Conservation (phyloP, 2,113 vertebrate genomes). For the Abramis brama region DNA sequence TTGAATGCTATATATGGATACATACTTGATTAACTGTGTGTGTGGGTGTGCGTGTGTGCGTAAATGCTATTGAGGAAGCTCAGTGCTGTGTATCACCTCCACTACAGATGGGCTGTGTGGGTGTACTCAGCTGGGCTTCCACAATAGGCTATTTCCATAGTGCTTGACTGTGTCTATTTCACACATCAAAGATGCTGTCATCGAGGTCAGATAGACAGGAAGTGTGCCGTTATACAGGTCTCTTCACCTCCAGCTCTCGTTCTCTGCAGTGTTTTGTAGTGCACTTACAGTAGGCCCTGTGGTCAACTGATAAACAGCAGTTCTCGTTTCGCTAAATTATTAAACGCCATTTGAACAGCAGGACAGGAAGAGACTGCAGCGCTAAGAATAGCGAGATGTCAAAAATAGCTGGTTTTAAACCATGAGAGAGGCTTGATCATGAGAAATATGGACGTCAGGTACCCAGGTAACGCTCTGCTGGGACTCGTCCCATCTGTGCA, state of each 20-base stretch:
- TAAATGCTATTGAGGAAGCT: not conserved
- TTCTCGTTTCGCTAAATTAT: slow-evolving; percentile 53
- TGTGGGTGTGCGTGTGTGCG: not conserved
- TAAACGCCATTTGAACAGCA: slow-evolving; percentile 45
- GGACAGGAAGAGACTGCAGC: slow-evolving; percentile 41
- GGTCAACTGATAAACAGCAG: slow-evolving; percentile 47
- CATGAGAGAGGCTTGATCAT: slow-evolving; percentile 7
- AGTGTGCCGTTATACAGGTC: slow-evolving; percentile 26
- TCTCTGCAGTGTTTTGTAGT: slow-evolving; percentile 34
- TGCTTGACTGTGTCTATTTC: slow-evolving; percentile 44
- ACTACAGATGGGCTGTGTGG: slow-evolving; percentile 70
- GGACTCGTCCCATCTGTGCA: not conserved
- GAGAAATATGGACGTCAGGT: slow-evolving; percentile 33
- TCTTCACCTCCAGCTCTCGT: slow-evolving; percentile 36
- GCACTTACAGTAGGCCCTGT: slow-evolving; percentile 17
- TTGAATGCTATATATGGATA: not conserved
- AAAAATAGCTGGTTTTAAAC: slow-evolving; percentile 45
- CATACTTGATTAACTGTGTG: not conserved
- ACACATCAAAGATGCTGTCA: slow-evolving; percentile 47
- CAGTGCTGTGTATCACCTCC: slow-evolving; percentile 57
- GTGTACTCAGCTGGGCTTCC: slow-evolving; percentile 64
- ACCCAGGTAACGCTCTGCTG: not conserved
- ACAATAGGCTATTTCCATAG: slow-evolving; percentile 49
- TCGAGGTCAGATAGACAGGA: slow-evolving; percentile 47
- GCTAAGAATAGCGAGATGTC: slow-evolving; percentile 46